These are phyloP conservation scores for Halcyon badia DNA, from an alignment of 2,797 vertebrate species.

Conservation along the genomic window DNA sequence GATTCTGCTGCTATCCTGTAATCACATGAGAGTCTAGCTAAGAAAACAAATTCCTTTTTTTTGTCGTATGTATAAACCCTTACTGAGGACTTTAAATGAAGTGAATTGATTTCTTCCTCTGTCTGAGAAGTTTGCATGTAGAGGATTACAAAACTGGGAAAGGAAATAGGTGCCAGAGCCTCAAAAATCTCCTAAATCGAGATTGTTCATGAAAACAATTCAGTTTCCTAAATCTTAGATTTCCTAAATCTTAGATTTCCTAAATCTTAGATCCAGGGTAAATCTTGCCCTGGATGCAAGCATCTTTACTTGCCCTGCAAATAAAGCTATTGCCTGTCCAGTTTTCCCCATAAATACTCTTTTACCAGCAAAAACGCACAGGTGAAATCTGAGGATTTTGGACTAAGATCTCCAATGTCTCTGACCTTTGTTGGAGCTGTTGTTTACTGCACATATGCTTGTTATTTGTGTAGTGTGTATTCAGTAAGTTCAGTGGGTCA, in stretches of 20 bases:
- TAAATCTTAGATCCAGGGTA: no score
- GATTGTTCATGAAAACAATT: neutral
- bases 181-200: neutral
- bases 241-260: neutral
- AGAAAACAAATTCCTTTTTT: neutral
- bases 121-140: neutral
- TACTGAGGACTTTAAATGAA: neutral
- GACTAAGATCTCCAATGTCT: neutral
- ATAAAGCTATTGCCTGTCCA: neutral
- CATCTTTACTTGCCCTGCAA: neutral
- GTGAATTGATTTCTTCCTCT: neutral
- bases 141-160: neutral
- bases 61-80: neutral
- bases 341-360: neutral
- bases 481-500: neutral
- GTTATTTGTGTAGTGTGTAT: neutral
- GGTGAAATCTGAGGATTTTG: neutral
- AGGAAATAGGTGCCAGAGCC: neutral
- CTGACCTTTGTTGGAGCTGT: neutral
- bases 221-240: neutral
- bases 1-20: neutral
- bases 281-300: neutral
- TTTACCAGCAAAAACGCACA: neutral
- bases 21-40: neutral
- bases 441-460: neutral